These are phyloP conservation scores for Acleris sparsana DNA, from an alignment of 2,888 invertebrate genomes.

Conservation along the genomic window DNA sequence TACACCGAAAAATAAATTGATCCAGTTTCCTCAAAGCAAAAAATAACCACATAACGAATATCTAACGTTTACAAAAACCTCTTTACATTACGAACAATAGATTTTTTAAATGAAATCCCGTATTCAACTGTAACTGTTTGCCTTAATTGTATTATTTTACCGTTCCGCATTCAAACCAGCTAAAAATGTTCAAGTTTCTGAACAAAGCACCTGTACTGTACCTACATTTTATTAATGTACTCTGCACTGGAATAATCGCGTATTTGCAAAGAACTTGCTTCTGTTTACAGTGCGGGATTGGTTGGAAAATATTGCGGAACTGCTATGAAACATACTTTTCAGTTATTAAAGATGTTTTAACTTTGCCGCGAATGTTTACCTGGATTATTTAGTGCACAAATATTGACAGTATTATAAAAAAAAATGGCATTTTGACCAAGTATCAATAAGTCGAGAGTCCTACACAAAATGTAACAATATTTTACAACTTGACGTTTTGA, in stretches of 20 bases:
- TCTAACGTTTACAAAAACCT: neutral
- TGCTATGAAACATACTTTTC: constrained; percentile 4
- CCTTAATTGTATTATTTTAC: constrained; percentile 8
- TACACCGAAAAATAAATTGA: too few relatives aligned
- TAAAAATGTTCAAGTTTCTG: constrained; percentile 14
- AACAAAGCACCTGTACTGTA: constrained; percentile 22
- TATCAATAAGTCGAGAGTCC: too few relatives aligned
- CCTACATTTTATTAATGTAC: constrained; percentile 27
- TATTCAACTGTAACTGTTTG: constrained; percentile 12
- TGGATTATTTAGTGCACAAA: too few relatives aligned
- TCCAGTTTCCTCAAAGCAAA: too few relatives aligned
- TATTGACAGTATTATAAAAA: too few relatives aligned
- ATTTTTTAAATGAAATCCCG: neutral
- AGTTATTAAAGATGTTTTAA: neutral
- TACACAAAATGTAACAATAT: too few relatives aligned
- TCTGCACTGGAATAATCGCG: constrained; percentile 9
- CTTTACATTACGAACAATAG: neutral
- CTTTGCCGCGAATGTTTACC: neutral
- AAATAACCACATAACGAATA: too few relatives aligned
- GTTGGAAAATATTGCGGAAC: constrained; percentile 8
- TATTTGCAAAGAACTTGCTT: constrained; percentile 28
- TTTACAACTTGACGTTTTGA: too few relatives aligned
- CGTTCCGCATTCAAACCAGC: constrained; percentile 1
- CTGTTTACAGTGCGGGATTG: constrained; percentile 20
- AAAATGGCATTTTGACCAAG: too few relatives aligned